These are phyloP conservation scores for Lampris incognitus DNA, from an alignment of 2,113 vertebrate species.

Conservation along the genomic window DNA sequence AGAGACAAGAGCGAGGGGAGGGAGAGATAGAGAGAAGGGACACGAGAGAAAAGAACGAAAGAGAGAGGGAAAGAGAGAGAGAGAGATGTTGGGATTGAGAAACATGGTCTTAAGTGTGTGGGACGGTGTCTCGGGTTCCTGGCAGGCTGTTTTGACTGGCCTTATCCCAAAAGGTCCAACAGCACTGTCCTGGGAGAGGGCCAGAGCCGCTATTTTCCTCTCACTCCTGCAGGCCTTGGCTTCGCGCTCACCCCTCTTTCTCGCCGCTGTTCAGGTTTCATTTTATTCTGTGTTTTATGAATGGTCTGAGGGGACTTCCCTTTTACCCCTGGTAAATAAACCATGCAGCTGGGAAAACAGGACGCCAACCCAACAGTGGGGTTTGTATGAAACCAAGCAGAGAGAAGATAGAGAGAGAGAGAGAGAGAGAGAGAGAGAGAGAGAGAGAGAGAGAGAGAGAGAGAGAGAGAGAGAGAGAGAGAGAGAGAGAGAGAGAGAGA, in stretches of 20 bases:
- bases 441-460: conserved; percentile 45
- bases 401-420: conserved; percentile 25
- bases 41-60: no score
- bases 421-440: conserved; percentile 60
- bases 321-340: conserved; percentile 92
- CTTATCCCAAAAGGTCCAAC: conserved; percentile 80
- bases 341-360: conserved; percentile 96
- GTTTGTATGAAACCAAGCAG: conserved; percentile 73
- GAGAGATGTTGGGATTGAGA: conserved; percentile 29
- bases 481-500: no score
- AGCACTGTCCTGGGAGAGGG: conserved; percentile 82
- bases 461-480: conserved; percentile 8
- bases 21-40: conserved; percentile 41
- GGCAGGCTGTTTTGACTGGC: conserved; percentile 88
- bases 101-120: conserved; percentile 62
- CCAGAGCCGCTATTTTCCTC: conserved; percentile 83
- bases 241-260: conserved; percentile 77
- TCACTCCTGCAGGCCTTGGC: conserved; percentile 83
- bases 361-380: conserved; percentile 70
- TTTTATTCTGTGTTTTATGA: conserved; percentile 62
- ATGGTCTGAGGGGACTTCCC: conserved; percentile 89
- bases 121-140: conserved; percentile 80
- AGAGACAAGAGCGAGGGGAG: not conserved
- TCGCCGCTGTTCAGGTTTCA: conserved; percentile 82
- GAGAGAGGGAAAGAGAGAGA: conserved; percentile 9